Conservation (phyloP, 1,140 invertebrate species). For the Scaptomyza graminum region DNA sequence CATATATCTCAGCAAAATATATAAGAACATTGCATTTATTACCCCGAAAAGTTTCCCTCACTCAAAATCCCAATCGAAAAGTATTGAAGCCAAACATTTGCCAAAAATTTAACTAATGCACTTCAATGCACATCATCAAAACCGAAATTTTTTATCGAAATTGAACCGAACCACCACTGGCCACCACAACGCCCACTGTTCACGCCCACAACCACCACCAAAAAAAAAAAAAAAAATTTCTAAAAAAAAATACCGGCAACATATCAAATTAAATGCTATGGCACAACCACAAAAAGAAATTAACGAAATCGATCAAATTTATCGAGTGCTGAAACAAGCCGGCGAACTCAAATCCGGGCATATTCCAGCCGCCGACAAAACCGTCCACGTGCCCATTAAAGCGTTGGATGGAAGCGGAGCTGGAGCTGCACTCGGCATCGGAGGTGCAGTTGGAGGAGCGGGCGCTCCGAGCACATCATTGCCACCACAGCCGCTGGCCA, state of each 20-base stretch:
- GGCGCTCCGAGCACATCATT: conserved; percentile 27
- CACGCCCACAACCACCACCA: conserved; percentile 32
- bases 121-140: conserved; percentile 71
- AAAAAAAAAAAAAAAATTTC: conserved; percentile 5
- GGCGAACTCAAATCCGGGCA: conserved; percentile 89
- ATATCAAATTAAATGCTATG: conserved; percentile 56
- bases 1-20: too few relatives aligned
- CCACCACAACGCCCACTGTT: conserved; percentile 44
- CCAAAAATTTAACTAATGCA: conserved; percentile 77
- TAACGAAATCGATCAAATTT: conserved; percentile 93
- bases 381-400: conserved; percentile 65
- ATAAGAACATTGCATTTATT: conserved; percentile 1
- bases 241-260: conserved; percentile 47
- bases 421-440: conserved; percentile 19
- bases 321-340: conserved; percentile 96
- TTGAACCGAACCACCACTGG: conserved; percentile 44
- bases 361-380: conserved; percentile 84
- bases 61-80: conserved; percentile 38
- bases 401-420: conserved; percentile 68
- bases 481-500: conserved; percentile 19
- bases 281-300: conserved; percentile 71
- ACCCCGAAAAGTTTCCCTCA: background rate
- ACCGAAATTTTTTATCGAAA: conserved; percentile 39
- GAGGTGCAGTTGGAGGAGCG: conserved; percentile 26
- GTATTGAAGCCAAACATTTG: conserved; percentile 50